phyloP scores from a whole-genome alignment of 2,113 vertebrate species.

The Phrynosoma blainvillii region DNA sequence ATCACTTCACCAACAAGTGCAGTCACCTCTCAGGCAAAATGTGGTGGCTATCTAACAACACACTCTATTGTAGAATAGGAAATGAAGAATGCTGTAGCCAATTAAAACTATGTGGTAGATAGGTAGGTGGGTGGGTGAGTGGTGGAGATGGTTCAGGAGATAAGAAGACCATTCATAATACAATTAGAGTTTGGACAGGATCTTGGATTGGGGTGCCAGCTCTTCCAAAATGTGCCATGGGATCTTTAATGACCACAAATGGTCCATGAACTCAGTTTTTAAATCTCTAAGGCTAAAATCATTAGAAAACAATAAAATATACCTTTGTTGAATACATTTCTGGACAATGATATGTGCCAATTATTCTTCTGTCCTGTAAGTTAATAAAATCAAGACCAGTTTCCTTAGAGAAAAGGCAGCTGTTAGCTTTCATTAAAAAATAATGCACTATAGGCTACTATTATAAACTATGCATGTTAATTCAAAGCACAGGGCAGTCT shows the following conservation, averaged over 20 bases:
- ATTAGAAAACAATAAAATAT: conserved; percentile 77
- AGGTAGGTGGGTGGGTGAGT: conserved; percentile 66
- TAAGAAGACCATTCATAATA: conserved; percentile 49
- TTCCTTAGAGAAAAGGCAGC: conserved; percentile 77
- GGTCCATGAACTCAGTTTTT: conserved; percentile 58
- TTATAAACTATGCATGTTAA: conserved; percentile 56
- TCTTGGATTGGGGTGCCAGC: conserved; percentile 52
- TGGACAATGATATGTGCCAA: conserved; percentile 80
- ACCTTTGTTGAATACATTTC: conserved; percentile 80
- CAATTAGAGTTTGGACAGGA: conserved; percentile 55
- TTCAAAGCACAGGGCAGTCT: conserved; percentile 63
- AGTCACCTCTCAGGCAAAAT: conserved; percentile 63
- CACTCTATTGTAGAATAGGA: conserved; percentile 54
- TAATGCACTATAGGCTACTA: conserved; percentile 69
- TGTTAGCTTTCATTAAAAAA: conserved; percentile 73
- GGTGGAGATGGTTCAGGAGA: conserved; percentile 64
- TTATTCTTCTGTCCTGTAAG: conserved; percentile 80
- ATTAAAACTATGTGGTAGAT: conserved; percentile 70
- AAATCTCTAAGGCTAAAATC: conserved; percentile 68
- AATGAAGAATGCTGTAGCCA: conserved; percentile 73
- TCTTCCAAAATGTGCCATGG: conserved; percentile 67
- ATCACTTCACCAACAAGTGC: conserved; percentile 58
- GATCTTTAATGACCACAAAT: conserved; percentile 63
- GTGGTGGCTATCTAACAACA: conserved; percentile 57
- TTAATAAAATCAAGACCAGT: conserved; percentile 79